Evolutionary conservation across 35 echinoderm and acorn worm genomes (phyloP), one percentile per base, ranked within the genome.

Genomic region (Nesometra sesokonis): DNA sequence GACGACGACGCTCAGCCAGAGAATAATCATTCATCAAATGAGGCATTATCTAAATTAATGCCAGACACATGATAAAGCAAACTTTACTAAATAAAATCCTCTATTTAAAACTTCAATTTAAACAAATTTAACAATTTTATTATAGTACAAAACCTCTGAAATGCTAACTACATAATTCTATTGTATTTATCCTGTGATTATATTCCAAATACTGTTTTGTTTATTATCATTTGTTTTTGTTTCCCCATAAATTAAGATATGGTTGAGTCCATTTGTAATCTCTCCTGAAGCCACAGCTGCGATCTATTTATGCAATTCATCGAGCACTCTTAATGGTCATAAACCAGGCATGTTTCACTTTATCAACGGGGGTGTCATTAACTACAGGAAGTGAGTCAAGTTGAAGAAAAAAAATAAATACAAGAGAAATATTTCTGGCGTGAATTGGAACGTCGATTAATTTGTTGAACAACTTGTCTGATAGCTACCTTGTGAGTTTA

Each of bases 261-360:
- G 52, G 52, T 67, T 67, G 52, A 67, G 52, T 67, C 52, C 52
- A 27, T 67, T 67, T 67, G 52, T 67, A 67, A 67, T 67, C 52
- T 67, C 52, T 67, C 52, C 23, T 67, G 21, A 5, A 67, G 52
- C 7, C 52, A 67, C 52, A 67, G 52, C 52, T 67, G 52, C 23
- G 52, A 67, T 67, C 52, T 67, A 67, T 67, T 67, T 67, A 67
- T 67, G 52, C 52, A 67, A 67, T 67, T 67, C 52, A 67, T 67
- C 52, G 9, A 67, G 52, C 52, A 67, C 52, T 67, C 52, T 67
- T 67, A 67, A 67, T 67, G 52, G 52, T 67, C 52, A 67, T 67
- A 67, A 67, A 67, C 52, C 52, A 17, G 52, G 52, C 0, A 67
- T 67, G 52, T 67, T 67, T 27, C 52, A 67, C 23, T 67, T 67